Percentiles rank a stretch among this genome's conserved stretches.
Evolutionary conservation across 2,113 vertebrate species (phyloP).

Genomic region (Cephalopholis sonnerati): DNA sequence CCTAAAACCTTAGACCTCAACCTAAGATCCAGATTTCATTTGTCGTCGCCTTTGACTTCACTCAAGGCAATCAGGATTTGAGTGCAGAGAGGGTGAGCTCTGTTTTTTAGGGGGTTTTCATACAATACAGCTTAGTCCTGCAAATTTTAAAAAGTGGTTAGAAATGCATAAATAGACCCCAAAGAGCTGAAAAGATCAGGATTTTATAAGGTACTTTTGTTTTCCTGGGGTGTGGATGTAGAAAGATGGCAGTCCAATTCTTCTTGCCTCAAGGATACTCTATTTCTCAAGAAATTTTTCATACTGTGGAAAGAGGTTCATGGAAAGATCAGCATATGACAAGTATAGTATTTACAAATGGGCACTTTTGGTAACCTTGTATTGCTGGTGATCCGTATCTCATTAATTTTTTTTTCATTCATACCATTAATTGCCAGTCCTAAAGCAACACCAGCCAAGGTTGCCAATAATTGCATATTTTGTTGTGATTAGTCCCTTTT

Average conservation of each 20-base stretch:
- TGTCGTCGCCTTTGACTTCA: not conserved
- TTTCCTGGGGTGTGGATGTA: not conserved
- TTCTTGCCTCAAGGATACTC: not conserved
- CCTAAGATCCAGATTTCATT: not conserved
- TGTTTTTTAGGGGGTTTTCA: not conserved
- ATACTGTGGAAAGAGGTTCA: not conserved
- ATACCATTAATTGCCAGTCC: not conserved
- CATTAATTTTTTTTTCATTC: not conserved
- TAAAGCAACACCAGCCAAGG: not conserved
- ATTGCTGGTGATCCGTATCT: not conserved
- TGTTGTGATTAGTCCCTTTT: not conserved
- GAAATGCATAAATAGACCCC: not conserved
- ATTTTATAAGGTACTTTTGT: not conserved
- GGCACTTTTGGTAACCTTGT: not conserved
- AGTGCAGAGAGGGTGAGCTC: not conserved
- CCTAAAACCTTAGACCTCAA: not conserved
- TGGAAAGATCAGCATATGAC: not conserved
- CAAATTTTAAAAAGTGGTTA: not conserved
- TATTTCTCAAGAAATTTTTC: no score
- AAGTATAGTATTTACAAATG: not conserved
- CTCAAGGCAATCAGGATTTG: not conserved
- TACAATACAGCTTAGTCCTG: not conserved
- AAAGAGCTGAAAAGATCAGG: not conserved
- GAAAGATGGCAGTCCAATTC: not conserved
- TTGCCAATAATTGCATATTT: not conserved